phyloP scores from a whole-genome alignment of 2,113 vertebrate genomes.

The Hystrix brachyura region DNA sequence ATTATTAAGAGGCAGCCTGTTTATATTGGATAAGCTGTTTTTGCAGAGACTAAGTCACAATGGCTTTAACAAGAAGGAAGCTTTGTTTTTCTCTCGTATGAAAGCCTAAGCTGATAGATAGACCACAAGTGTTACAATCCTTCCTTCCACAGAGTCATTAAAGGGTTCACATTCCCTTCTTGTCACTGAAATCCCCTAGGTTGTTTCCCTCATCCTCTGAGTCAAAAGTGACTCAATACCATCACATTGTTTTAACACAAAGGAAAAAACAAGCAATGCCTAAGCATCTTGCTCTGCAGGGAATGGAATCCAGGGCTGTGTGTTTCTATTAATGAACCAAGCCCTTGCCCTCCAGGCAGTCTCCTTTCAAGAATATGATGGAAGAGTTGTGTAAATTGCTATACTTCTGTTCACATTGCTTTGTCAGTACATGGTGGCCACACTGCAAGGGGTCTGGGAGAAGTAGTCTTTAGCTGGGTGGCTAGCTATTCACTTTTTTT shows the following conservation, averaged over 20 bases:
- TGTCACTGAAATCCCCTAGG: background rate
- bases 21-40: background rate
- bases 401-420: background rate
- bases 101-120: conserved; percentile 28
- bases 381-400: background rate
- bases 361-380: background rate
- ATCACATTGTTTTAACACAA: background rate
- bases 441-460: background rate
- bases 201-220: background rate
- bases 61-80: conserved; percentile 8
- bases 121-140: background rate
- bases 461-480: background rate
- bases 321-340: background rate
- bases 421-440: background rate
- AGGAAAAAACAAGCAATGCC: background rate
- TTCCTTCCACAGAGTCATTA: background rate
- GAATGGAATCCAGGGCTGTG: background rate
- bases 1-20: background rate
- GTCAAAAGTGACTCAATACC: conserved; percentile 29
- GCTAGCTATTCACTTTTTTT: background rate
- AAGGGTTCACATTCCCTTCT: background rate
- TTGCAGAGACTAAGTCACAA: background rate
- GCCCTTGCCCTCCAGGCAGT: background rate
- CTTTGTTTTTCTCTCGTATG: conserved; percentile 14
- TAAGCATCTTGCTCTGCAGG: background rate